Conservation (phyloP, 2,113 vertebrate species). For the Channa maculata region DNA sequence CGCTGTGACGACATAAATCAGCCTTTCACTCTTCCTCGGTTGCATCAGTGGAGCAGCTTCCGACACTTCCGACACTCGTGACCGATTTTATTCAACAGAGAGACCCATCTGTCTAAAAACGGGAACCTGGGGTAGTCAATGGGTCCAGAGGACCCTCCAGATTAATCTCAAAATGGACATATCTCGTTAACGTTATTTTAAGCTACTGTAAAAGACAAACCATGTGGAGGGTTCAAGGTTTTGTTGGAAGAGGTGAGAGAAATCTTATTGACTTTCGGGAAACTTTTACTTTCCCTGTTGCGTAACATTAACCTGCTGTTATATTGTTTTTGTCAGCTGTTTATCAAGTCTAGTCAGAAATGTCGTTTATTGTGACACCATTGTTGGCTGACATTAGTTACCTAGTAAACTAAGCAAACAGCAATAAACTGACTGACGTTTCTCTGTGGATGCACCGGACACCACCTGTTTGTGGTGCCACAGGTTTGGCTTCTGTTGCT, state of each 20-base stretch:
- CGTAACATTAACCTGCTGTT: too few relatives aligned
- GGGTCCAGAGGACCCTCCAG: neutral
- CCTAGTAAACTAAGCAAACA: too few relatives aligned
- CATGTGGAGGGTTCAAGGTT: conserved; percentile 83
- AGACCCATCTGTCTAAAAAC: neutral
- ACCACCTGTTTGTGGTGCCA: too few relatives aligned
- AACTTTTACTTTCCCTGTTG: too few relatives aligned
- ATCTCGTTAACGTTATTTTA: neutral
- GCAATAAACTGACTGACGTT: too few relatives aligned
- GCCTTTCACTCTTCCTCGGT: neutral
- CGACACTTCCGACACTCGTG: conserved; percentile 51
- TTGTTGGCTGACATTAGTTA: too few relatives aligned
- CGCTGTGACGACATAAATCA: conserved; percentile 24
- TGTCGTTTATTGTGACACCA: too few relatives aligned
- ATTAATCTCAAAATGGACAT: conserved; percentile 15
- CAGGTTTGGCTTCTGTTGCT: too few relatives aligned
- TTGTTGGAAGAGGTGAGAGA: conserved; percentile 80
- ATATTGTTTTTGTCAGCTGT: too few relatives aligned
- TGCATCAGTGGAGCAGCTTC: conserved; percentile 51
- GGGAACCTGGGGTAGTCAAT: rapidly evolving
- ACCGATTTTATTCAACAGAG: neutral
- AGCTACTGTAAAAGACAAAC: conserved; percentile 7
- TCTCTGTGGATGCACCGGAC: too few relatives aligned
- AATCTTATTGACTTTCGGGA: neutral
- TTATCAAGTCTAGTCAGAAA: too few relatives aligned